Evolutionary conservation across 2,888 invertebrate genomes (phyloP).

Genomic region (Unio delphinus): DNA sequence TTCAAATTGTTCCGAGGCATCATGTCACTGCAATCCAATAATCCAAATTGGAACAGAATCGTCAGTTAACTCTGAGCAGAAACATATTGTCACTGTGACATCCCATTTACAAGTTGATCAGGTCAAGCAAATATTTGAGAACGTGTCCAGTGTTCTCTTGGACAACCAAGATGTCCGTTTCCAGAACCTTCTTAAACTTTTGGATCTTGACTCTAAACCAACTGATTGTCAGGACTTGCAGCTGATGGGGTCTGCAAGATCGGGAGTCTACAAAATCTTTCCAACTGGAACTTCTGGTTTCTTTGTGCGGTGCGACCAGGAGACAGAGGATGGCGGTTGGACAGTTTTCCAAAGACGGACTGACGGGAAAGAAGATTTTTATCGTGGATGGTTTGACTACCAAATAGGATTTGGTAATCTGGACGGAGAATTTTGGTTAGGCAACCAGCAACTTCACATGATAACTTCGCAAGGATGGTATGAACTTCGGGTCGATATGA

Average conservation of each 20-base stretch:
- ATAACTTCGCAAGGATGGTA: constrained; percentile 13
- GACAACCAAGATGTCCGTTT: no score
- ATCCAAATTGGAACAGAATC: no score
- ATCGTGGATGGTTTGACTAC: constrained; percentile 18
- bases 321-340: constrained; percentile 13
- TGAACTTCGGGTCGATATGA: constrained; percentile 17
- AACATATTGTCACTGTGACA: no score
- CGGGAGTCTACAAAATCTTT: constrained; percentile 13
- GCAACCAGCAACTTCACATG: constrained; percentile 10
- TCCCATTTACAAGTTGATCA: no score
- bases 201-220: constrained; percentile 4
- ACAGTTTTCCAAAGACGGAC: constrained; percentile 14
- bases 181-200: no score
- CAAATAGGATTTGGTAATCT: constrained; percentile 17
- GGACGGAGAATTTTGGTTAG: constrained; percentile 17
- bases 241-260: background rate
- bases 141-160: no score
- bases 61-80: no score
- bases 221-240: constrained; percentile 10
- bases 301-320: constrained; percentile 16
- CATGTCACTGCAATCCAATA: no score
- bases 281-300: constrained; percentile 6
- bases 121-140: no score
- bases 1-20: no score
- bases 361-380: constrained; percentile 7